phyloP scores from a whole-genome alignment of 2,888 invertebrate genomes.

The Epinotia nisella region DNA sequence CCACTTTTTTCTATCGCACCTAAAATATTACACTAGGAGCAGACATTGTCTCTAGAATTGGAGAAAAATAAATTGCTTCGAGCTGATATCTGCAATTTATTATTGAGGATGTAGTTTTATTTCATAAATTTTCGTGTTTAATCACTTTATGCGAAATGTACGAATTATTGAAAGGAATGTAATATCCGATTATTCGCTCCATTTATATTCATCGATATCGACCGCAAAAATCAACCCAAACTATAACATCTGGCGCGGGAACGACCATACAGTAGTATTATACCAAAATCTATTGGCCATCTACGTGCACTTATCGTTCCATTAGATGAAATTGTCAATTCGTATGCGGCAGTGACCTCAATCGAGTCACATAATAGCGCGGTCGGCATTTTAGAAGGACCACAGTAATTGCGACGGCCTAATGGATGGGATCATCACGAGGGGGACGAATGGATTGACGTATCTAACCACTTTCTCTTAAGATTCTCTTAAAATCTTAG shows the following conservation, averaged over 20 bases:
- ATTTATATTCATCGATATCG: background rate
- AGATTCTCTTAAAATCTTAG: constrained; percentile 22
- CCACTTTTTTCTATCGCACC: constrained; percentile 47
- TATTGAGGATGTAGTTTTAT: constrained; percentile 3
- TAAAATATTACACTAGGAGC: constrained; percentile 45
- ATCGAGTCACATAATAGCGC: constrained; percentile 48
- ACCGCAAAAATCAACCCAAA: background rate
- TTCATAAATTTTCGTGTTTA: background rate
- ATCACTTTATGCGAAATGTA: background rate
- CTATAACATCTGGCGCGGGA: constrained; percentile 1
- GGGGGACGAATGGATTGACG: constrained; percentile 56
- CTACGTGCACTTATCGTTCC: constrained; percentile 56
- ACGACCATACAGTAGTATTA: constrained; percentile 22
- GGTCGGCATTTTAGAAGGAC: constrained; percentile 56
- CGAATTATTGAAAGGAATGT: background rate
- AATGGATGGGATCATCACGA: constrained; percentile 57
- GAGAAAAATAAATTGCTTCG: constrained; percentile 51
- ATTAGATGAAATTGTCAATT: constrained; percentile 66
- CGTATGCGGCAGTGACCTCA: constrained; percentile 54
- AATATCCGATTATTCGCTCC: background rate
- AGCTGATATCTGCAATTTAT: constrained; percentile 50
- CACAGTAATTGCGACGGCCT: constrained; percentile 58
- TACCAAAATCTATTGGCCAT: constrained; percentile 43
- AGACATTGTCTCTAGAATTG: constrained; percentile 48
- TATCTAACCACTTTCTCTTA: constrained; percentile 46